Conservation (phyloP, 2,113 vertebrate species). For the Fulmarus glacialis region DNA sequence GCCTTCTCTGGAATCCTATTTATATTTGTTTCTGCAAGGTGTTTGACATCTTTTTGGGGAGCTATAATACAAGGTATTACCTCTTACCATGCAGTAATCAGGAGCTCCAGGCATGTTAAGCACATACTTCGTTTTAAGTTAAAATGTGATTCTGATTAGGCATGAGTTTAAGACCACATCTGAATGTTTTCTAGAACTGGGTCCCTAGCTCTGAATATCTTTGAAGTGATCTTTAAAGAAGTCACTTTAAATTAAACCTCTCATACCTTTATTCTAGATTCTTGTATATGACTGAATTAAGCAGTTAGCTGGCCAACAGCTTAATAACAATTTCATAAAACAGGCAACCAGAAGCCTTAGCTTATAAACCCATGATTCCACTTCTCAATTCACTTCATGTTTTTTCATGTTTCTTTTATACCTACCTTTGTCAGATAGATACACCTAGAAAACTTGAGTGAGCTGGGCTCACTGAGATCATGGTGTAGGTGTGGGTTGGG, state of each 20-base stretch:
- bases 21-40: neutral
- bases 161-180: neutral
- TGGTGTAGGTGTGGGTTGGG: neutral
- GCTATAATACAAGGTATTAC: neutral
- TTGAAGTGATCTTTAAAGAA: neutral
- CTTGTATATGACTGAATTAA: neutral
- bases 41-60: neutral
- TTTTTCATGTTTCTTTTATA: neutral
- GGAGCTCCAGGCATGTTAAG: neutral
- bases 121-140: neutral
- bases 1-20: neutral
- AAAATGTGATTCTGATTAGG: neutral
- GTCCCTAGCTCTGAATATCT: neutral
- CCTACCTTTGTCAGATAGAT: neutral
- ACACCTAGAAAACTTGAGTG: neutral
- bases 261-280: neutral
- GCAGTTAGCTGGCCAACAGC: neutral
- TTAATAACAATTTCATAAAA: neutral
- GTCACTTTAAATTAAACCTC: neutral
- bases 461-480: neutral
- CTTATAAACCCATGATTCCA: neutral
- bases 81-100: neutral
- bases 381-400: neutral
- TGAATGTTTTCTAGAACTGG: neutral
- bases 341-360: neutral